Conservation (phyloP, 1,140 invertebrate species). For the Steinernema feltiae region DNA sequence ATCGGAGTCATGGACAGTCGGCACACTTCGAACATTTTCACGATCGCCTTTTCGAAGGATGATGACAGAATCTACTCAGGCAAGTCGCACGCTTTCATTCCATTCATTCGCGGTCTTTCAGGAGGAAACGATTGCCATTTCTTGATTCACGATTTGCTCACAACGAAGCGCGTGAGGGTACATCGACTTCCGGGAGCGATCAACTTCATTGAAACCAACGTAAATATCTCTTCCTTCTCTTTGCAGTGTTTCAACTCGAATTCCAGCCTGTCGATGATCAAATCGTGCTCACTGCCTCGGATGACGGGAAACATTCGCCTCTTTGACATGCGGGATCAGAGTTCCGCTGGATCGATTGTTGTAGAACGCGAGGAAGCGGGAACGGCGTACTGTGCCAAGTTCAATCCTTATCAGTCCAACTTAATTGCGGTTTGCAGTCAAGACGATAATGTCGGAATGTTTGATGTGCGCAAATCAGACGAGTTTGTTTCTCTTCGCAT, state of each 20-base stretch:
- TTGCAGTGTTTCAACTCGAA: background rate
- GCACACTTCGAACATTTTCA: slow-evolving; percentile 87
- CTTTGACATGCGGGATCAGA: slow-evolving; percentile 33
- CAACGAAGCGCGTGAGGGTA: slow-evolving; percentile 9
- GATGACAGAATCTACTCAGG: slow-evolving; percentile 75
- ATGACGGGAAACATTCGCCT: slow-evolving; percentile 35
- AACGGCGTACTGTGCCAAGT: slow-evolving; percentile 27
- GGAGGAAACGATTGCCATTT: slow-evolving; percentile 63
- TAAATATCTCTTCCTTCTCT: slow-evolving; percentile 29
- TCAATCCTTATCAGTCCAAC: slow-evolving; percentile 38
- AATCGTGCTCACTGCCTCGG: slow-evolving; percentile 38
- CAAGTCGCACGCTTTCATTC: too few relatives aligned
- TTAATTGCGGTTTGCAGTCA: slow-evolving; percentile 34
- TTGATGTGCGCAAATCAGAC: slow-evolving; percentile 31
- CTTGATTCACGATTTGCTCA: slow-evolving; percentile 34
- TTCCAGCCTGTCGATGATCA: slow-evolving; percentile 38
- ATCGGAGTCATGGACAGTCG: slow-evolving; percentile 69
- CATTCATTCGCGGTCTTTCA: too few relatives aligned
- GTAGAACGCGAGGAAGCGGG: slow-evolving; percentile 29
- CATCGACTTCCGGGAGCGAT: slow-evolving; percentile 24
- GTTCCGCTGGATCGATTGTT: background rate
- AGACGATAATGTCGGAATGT: slow-evolving; percentile 27
- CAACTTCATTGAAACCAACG: slow-evolving; percentile 39
- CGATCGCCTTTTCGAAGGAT: slow-evolving; percentile 73
- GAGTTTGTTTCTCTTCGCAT: slow-evolving; percentile 27